A percentile compares a stretch with the other conserved stretches of the same genome.
Evolutionary conservation across 2,888 invertebrate genomes (phyloP).

Genomic region (Athrips mouffetella): DNA sequence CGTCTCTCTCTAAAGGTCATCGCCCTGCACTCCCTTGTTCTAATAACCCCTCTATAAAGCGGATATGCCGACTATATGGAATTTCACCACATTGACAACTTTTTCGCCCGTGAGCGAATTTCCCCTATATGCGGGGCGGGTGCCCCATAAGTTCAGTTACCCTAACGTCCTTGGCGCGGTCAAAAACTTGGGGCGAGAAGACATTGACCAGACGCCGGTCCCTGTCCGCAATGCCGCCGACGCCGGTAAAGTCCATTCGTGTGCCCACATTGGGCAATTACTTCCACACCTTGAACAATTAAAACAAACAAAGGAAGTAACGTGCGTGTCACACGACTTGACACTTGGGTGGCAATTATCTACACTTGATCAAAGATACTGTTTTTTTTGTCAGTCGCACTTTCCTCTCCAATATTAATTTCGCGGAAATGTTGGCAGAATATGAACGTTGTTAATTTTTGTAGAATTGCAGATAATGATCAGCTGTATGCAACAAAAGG

Average conservation of each 20-base stretch:
- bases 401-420: not conserved
- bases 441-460: not conserved
- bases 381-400: constrained; percentile 4
- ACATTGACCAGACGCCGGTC: constrained; percentile 60
- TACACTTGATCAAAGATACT: constrained; percentile 17
- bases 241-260: constrained; percentile 16
- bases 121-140: constrained; percentile 24
- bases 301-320: constrained; percentile 62
- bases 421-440: not conserved
- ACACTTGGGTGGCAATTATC: constrained; percentile 45
- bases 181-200: constrained; percentile 57
- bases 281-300: constrained; percentile 64
- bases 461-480: constrained; percentile 2
- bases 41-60: constrained; percentile 56
- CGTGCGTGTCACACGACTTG: constrained; percentile 61
- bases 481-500: constrained; percentile 6
- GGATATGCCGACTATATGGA: constrained; percentile 23
- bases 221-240: constrained; percentile 20
- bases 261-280: constrained; percentile 60
- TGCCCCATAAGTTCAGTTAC: constrained; percentile 54
- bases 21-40: constrained; percentile 69
- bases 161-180: constrained; percentile 70
- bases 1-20: constrained; percentile 71
- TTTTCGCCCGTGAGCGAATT: constrained; percentile 16
- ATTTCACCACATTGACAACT: constrained; percentile 16